phyloP scores from a whole-genome alignment of 1,140 invertebrate species.

The Aphis craccivora region DNA sequence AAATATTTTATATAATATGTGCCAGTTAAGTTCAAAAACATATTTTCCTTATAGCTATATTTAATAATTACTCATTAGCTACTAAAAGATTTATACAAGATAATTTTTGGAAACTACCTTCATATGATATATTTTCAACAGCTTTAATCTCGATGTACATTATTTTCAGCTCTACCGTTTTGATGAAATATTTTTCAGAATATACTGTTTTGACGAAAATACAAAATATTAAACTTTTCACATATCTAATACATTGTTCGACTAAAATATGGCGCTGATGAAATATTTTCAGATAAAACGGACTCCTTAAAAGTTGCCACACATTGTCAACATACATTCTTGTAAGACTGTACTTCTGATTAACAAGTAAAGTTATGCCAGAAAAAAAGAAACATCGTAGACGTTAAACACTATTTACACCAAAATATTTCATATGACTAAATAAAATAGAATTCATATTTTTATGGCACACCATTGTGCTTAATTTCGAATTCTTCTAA shows the following conservation, averaged over 20 bases:
- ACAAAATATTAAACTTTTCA: background rate
- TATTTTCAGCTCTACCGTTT: background rate
- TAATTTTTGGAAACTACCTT: too few relatives aligned
- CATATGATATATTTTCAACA: too few relatives aligned
- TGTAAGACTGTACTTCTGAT: background rate
- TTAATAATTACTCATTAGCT: too few relatives aligned
- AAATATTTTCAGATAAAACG: background rate
- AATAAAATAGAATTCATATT: too few relatives aligned
- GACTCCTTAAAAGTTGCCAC: background rate
- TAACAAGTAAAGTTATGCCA: too few relatives aligned
- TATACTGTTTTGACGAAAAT: background rate
- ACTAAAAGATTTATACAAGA: too few relatives aligned
- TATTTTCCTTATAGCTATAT: too few relatives aligned
- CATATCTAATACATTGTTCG: background rate
- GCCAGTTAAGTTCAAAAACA: too few relatives aligned
- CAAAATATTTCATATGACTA: background rate
- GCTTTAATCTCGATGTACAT: background rate
- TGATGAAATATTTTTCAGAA: background rate
- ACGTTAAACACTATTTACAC: background rate
- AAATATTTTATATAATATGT: too few relatives aligned
- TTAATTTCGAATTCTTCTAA: too few relatives aligned
- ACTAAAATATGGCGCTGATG: background rate
- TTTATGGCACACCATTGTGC: too few relatives aligned
- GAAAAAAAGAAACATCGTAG: background rate
- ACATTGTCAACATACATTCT: background rate